Conservation (phyloP, 2,797 vertebrate species). For the Xiphorhynchus erythropygius region DNA sequence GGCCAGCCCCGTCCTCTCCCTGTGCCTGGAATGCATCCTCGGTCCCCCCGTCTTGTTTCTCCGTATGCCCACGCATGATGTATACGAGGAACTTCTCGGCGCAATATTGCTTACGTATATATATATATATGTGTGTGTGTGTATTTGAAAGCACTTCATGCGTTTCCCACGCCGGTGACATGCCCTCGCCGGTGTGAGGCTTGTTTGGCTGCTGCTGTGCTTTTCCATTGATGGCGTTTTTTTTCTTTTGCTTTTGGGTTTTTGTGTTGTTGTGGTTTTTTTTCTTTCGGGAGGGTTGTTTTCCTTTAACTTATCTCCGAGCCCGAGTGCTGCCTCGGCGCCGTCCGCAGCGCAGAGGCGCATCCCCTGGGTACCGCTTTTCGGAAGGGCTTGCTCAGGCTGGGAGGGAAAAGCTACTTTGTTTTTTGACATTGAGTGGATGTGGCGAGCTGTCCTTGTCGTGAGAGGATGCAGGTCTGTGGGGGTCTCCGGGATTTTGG, state of each 20-base stretch:
- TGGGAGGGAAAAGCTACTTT: constrained; percentile 2
- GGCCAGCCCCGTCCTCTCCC: neutral
- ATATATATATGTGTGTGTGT: neutral
- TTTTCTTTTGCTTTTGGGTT: neutral
- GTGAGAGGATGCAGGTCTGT: neutral
- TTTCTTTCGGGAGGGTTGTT: accelerated
- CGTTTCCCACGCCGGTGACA: neutral
- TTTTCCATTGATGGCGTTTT: neutral
- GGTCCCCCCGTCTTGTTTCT: no score
- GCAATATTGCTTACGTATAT: neutral
- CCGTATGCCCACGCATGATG: neutral
- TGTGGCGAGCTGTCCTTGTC: neutral
- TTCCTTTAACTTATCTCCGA: neutral
- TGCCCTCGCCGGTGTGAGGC: neutral
- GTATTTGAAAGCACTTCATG: neutral
- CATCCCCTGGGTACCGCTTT: constrained; percentile 26
- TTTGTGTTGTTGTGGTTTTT: no score
- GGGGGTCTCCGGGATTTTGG: neutral
- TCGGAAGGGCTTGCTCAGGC: neutral
- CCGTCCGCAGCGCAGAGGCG: neutral
- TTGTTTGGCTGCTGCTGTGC: neutral
- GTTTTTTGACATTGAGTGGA: constrained; percentile 2
- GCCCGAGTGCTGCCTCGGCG: neutral
- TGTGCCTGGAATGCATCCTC: neutral
- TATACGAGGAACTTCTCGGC: constrained; percentile 16